Evolutionary conservation across 2,797 vertebrate species (phyloP).

Genomic region (Coccyzus lansbergi): DNA sequence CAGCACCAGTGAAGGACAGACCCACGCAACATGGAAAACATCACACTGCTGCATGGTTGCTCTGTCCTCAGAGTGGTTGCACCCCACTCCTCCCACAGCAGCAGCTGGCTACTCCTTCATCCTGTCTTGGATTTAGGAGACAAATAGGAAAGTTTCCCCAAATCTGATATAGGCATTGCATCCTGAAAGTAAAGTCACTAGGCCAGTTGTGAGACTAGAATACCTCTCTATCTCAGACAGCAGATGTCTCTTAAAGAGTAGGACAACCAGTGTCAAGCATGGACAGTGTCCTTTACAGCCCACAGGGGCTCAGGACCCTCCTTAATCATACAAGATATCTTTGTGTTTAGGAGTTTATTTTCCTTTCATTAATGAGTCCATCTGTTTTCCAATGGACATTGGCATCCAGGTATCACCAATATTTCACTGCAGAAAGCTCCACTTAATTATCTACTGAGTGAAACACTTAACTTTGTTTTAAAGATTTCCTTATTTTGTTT

Average conservation of each 20-base stretch:
- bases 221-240: neutral
- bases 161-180: neutral
- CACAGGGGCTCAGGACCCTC: neutral
- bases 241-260: neutral
- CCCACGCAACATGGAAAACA: accelerated
- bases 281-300: accelerated
- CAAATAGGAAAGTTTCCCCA: accelerated
- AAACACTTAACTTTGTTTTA: neutral
- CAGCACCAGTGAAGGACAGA: neutral
- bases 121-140: neutral
- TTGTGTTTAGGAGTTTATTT: neutral
- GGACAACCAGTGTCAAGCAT: neutral
- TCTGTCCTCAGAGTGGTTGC: neutral
- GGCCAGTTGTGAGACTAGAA: neutral
- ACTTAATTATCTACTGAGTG: neutral
- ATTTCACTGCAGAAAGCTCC: neutral
- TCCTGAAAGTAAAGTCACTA: neutral
- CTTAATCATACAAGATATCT: neutral
- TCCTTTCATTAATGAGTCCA: neutral
- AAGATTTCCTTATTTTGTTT: neutral
- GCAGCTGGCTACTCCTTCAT: neutral
- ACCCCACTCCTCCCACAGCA: neutral
- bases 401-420: neutral
- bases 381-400: neutral
- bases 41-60: accelerated